These are phyloP conservation scores for Byasa hedistus DNA, from an alignment of 2,888 invertebrate species.

Conservation along the genomic window DNA sequence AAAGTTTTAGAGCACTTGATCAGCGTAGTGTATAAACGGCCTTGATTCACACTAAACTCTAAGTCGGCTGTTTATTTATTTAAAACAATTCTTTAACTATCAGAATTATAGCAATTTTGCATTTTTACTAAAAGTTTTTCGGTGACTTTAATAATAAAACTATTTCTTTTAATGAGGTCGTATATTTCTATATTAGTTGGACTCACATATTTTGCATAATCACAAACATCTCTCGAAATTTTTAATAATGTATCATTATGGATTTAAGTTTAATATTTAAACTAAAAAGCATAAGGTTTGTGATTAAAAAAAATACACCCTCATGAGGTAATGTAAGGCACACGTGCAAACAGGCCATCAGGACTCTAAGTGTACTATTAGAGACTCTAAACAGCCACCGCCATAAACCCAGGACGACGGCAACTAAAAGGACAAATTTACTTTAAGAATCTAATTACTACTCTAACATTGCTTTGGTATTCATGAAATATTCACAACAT, in stretches of 20 bases:
- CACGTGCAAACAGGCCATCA: constrained; percentile 1
- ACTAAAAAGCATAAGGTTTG: neutral
- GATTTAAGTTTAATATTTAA: neutral
- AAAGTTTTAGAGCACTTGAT: too few species aligned
- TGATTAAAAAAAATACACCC: neutral
- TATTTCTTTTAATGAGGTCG: too few species aligned
- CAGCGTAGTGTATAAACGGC: too few species aligned
- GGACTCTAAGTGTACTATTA: constrained; percentile 2
- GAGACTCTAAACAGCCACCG: constrained; percentile 1
- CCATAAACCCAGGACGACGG: neutral
- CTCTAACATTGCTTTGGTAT: neutral
- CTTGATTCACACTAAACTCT: too few species aligned
- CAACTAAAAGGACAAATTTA: constrained; percentile 1
- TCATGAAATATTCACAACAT: neutral
- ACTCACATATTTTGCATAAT: neutral
- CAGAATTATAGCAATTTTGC: too few species aligned
- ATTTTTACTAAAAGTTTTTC: too few species aligned
- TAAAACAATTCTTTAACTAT: too few species aligned
- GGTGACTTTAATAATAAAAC: too few species aligned
- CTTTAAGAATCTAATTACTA: neutral
- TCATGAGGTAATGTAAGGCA: neutral
- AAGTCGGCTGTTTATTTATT: too few species aligned
- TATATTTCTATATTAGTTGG: neutral
- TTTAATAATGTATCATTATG: neutral
- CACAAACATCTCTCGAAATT: neutral